Conservation (phyloP, 2,888 invertebrate genomes). For the Oscheius sp. region DNA sequence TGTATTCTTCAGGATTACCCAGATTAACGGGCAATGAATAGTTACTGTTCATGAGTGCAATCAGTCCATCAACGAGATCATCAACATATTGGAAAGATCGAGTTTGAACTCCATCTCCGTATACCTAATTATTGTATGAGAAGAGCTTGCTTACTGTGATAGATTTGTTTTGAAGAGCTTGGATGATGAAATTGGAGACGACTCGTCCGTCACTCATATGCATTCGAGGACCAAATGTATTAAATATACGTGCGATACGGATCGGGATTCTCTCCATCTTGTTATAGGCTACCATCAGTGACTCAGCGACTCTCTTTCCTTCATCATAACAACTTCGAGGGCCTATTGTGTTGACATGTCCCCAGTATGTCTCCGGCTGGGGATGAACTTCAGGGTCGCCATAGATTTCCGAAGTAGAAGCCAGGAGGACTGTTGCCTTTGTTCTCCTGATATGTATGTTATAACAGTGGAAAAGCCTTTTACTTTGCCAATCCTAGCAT, state of each 20-base stretch:
- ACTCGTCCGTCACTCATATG: slow-evolving; percentile 98
- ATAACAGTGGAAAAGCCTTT: slow-evolving; percentile 16
- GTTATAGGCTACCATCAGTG: slow-evolving; percentile 92
- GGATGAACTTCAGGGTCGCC: slow-evolving; percentile 97
- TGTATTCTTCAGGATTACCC: slow-evolving; percentile 97
- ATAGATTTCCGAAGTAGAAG: slow-evolving; percentile 98
- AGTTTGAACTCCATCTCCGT: slow-evolving; percentile 77
- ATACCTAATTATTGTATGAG: slow-evolving; percentile 71
- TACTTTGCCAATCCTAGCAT: slow-evolving; percentile 72
- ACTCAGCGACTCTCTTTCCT: slow-evolving; percentile 97
- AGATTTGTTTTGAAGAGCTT: slow-evolving; percentile 90
- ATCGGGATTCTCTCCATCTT: slow-evolving; percentile 85
- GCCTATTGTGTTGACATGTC: slow-evolving; percentile 94
- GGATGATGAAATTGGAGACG: slow-evolving; percentile 98
- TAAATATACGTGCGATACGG: slow-evolving; percentile 95
- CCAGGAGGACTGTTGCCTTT: slow-evolving; percentile 76
- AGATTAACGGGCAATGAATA: slow-evolving; percentile 91
- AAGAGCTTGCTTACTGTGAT: slow-evolving; percentile 79
- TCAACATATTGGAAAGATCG: slow-evolving; percentile 97
- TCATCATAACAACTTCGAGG: slow-evolving; percentile 95
- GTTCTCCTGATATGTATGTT: slow-evolving; percentile 53
- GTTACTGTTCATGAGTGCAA: slow-evolving; percentile 89
- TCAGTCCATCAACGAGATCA: slow-evolving; percentile 92
- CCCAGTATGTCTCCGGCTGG: slow-evolving; percentile 92
- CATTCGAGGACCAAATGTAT: slow-evolving; percentile 98